Evolutionary conservation across 2,113 vertebrate genomes (phyloP), one percentile per base, ranked within the genome.

Genomic region (Cyprinodon variegatus): DNA sequence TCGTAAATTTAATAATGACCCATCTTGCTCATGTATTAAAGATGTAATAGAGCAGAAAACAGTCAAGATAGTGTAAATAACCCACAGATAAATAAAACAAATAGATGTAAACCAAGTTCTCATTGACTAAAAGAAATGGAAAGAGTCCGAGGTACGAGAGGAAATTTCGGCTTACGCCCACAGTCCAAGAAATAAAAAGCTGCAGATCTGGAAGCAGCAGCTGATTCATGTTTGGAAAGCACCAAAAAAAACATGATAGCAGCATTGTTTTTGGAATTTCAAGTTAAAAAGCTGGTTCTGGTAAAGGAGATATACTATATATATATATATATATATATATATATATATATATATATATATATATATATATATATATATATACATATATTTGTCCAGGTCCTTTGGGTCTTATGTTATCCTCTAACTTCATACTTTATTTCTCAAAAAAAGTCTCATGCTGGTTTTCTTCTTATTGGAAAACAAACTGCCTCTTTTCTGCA

Each of bases 21-120:
- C 68, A 72, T 78, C 71, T 81, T 15, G 15, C 61, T 69, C 76
- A 75, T 76, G 68, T 71, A 63, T 84, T 83, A 86, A 83, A 80
- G 65, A 70, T 83, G 85, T 70, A 85, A 77, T 45, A 86, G 85
- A 73, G 57, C 82, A 83, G 74, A 83, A 39, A 39, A 37, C 13
- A 20, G 3, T 20, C 70, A 78, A 72, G 74, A 46, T 12, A 50
- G 65, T 46, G 38, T 63, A 76, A 77, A 53, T 65, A 67, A 79
- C 80, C 66, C 83, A 76, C 43, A 12, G 61, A 76, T 72, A 85
- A 72, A 67, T 43, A 50, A 75, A 73, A 82, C 68, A 76, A 61
- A 66, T 78, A 77, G 8, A 71, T 81, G 60, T 59, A 83, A 74
- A 74, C 84, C 81, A 70, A 72, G 73, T 53, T 36, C 46, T 20